phyloP scores from a whole-genome alignment of 2,797 vertebrate species.

The Falco peregrinus region DNA sequence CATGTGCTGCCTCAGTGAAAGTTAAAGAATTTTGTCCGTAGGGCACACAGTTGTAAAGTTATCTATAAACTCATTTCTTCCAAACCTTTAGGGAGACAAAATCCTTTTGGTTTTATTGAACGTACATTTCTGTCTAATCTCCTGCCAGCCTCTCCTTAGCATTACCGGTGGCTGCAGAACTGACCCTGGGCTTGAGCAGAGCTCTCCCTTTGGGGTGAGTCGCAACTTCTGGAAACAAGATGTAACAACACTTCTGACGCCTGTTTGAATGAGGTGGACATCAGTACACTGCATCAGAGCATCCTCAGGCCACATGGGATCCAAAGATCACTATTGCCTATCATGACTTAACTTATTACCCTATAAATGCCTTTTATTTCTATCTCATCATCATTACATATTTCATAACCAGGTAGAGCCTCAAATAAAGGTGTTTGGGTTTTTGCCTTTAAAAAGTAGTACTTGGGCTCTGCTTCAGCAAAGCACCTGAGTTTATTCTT shows the following conservation, averaged over 20 bases:
- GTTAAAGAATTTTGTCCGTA: slow-evolving; percentile 50
- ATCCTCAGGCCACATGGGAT: slow-evolving; percentile 52
- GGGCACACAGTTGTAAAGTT: slow-evolving; percentile 53
- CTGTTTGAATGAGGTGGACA: slow-evolving; percentile 64
- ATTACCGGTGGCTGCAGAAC: slow-evolving; percentile 69
- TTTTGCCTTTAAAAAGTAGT: not conserved
- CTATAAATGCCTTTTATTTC: not conserved
- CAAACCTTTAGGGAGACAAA: slow-evolving; percentile 69
- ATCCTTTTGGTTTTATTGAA: slow-evolving; percentile 69
- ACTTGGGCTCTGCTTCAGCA: not conserved
- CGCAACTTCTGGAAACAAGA: slow-evolving; percentile 63
- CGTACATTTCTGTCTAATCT: slow-evolving; percentile 78
- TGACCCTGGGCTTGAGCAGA: slow-evolving; percentile 70
- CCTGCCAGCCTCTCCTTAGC: slow-evolving; percentile 58
- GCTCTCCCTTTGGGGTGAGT: slow-evolving; percentile 68
- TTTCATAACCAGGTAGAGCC: not conserved
- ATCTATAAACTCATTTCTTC: slow-evolving; percentile 72
- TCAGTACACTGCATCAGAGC: slow-evolving; percentile 53
- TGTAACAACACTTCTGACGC: not conserved
- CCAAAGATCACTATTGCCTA: slow-evolving; percentile 21
- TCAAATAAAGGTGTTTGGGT: not conserved
- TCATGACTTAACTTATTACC: not conserved
- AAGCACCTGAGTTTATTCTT: not conserved
- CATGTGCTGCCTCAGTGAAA: slow-evolving; percentile 21
- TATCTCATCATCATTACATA: not conserved